phyloP scores from a whole-genome alignment of 2,888 invertebrate genomes.

The Orchesellides sinensis region DNA sequence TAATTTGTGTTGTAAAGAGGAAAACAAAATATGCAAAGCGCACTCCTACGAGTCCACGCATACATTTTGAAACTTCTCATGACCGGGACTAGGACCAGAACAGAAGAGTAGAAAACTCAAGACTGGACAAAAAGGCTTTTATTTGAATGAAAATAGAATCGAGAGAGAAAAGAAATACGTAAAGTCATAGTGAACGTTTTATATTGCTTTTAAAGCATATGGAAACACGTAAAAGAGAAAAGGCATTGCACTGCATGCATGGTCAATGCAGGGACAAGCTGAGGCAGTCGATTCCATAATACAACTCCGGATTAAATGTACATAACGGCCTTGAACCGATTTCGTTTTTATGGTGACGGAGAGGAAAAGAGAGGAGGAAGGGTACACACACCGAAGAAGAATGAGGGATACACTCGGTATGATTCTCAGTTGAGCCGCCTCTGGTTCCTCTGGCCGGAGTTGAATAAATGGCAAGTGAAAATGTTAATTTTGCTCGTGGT shows the following conservation, averaged over 20 bases:
- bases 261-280: not conserved
- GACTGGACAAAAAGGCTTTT: not conserved
- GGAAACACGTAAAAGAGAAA: not conserved
- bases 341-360: conserved; percentile 45
- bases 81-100: no score
- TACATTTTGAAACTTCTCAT: no score
- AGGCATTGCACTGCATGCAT: not conserved
- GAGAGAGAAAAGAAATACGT: not conserved
- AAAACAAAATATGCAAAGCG: conserved; percentile 13
- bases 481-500: conserved; percentile 39
- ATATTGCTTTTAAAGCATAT: no score
- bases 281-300: not conserved
- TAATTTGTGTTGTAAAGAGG: not conserved
- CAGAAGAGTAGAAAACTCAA: no score
- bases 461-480: conserved; percentile 27
- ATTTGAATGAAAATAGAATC: conserved; percentile 17
- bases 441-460: not conserved
- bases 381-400: not conserved
- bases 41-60: no score
- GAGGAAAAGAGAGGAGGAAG: conserved; percentile 3
- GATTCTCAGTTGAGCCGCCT: not conserved
- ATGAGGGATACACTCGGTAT: not conserved
- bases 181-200: no score
- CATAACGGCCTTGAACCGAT: conserved; percentile 62
- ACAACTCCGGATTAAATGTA: conserved; percentile 48